phyloP scores from a whole-genome alignment of 2,888 invertebrate species.

The Cremastinae sp. region DNA sequence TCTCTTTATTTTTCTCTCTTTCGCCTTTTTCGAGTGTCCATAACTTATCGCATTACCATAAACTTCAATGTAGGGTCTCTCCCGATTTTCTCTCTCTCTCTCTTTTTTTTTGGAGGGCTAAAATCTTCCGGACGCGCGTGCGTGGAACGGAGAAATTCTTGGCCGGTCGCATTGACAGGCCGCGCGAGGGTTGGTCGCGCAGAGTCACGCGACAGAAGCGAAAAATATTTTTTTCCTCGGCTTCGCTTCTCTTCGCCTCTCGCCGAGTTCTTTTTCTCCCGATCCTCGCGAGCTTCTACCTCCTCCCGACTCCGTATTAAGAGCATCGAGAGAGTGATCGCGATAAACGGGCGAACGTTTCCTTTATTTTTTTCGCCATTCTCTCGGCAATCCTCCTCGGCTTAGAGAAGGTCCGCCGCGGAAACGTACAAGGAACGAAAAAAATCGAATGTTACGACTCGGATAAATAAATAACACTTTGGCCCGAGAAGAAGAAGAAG shows the following conservation, averaged over 20 bases:
- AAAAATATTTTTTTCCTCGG: conserved; percentile 6
- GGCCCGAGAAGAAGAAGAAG: conserved; percentile 58
- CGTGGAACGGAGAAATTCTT: conserved; percentile 6
- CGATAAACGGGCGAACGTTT: conserved; percentile 55
- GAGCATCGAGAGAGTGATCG: conserved; percentile 63
- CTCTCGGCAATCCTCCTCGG: conserved; percentile 48
- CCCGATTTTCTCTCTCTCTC: conserved; percentile 6
- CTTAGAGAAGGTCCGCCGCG: conserved; percentile 25
- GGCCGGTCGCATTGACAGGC: conserved; percentile 25
- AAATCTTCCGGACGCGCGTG: conserved; percentile 17
- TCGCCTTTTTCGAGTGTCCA: conserved; percentile 11
- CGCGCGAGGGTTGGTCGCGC: neutral
- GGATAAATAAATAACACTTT: conserved; percentile 48
- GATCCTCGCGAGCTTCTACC: conserved; percentile 30
- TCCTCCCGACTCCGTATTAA: conserved; percentile 59
- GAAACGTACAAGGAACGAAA: conserved; percentile 3
- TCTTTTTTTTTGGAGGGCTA: conserved; percentile 18
- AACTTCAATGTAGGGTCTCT: conserved; percentile 46
- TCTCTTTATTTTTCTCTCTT: neutral
- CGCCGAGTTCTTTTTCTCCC: conserved; percentile 47
- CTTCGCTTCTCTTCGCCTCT: conserved; percentile 44
- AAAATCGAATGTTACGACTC: conserved; percentile 59
- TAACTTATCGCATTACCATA: conserved; percentile 54
- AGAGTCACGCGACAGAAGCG: conserved; percentile 48
- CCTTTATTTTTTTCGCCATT: too few relatives aligned